Evolutionary conservation across 1,140 invertebrate genomes (phyloP).

Genomic region (Philotrypesis tridentata): DNA sequence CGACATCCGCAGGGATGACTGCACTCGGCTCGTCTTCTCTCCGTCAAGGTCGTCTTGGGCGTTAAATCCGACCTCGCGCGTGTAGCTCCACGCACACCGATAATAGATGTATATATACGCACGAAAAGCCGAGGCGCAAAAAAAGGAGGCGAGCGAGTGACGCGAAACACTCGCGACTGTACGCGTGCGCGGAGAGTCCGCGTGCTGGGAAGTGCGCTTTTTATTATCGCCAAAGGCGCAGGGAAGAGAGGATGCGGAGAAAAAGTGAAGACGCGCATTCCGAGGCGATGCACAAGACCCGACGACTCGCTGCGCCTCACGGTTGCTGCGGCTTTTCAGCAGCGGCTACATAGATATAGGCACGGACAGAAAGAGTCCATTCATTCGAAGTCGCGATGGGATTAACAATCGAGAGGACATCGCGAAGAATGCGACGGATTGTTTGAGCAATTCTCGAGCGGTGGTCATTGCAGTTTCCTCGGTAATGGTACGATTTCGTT

Average conservation of each 20-base stretch:
- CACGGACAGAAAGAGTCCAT: no score
- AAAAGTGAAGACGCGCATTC: neutral
- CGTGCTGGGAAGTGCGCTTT: neutral
- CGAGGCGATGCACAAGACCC: neutral
- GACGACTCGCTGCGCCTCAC: neutral
- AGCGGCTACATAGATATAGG: no score
- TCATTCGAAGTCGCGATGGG: no score
- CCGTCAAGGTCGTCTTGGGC: slow-evolving; percentile 30
- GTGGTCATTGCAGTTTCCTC: no score
- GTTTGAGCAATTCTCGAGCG: no score
- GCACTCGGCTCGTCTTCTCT: neutral
- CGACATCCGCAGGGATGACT: neutral
- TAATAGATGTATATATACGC: neutral
- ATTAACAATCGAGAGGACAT: no score
- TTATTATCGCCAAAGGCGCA: neutral
- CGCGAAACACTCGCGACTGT: neutral
- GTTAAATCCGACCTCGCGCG: slow-evolving; percentile 28
- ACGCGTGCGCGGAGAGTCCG: no score
- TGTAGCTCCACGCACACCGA: neutral
- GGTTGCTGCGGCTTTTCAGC: no score
- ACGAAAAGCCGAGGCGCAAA: slow-evolving; percentile 10
- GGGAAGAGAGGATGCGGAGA: neutral
- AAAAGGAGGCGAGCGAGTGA: neutral
- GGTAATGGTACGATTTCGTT: no score
- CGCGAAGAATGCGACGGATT: no score